phyloP scores from a whole-genome alignment of 2,888 invertebrate genomes.

The Brachypalpus laphriformis region DNA sequence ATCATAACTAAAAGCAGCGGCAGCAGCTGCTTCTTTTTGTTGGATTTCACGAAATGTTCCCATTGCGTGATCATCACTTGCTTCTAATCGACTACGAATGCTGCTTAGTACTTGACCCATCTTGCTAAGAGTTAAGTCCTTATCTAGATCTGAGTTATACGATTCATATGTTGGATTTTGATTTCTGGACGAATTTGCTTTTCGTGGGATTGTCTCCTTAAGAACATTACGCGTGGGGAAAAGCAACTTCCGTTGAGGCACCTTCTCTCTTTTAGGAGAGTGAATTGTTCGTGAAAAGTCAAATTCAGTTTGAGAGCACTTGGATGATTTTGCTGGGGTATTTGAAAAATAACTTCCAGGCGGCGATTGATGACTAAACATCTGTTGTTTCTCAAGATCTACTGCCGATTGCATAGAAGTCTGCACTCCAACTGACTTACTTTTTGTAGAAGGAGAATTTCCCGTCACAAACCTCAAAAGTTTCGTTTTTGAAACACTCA shows the following conservation, averaged over 20 bases:
- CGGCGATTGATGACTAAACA: slow-evolving; percentile 77
- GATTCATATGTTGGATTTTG: slow-evolving; percentile 79
- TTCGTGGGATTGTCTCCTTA: slow-evolving; percentile 24
- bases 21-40: slow-evolving; percentile 53
- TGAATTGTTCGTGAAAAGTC: slow-evolving; percentile 80
- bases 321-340: slow-evolving; percentile 74
- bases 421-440: slow-evolving; percentile 79
- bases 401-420: slow-evolving; percentile 73
- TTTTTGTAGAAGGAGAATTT: slow-evolving; percentile 76
- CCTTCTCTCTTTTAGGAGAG: slow-evolving; percentile 77
- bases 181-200: slow-evolving; percentile 26
- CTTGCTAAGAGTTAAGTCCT: slow-evolving; percentile 80
- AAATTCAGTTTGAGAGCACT: slow-evolving; percentile 76
- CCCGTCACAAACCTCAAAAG: slow-evolving; percentile 79
- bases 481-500: slow-evolving; percentile 80
- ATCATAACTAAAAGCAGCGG: slow-evolving; percentile 41
- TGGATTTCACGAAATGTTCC: slow-evolving; percentile 79
- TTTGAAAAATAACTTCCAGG: slow-evolving; percentile 81
- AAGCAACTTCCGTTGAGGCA: slow-evolving; percentile 37
- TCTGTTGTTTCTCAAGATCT: slow-evolving; percentile 74
- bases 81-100: slow-evolving; percentile 80
- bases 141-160: slow-evolving; percentile 80
- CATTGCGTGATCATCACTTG: slow-evolving; percentile 78
- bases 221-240: slow-evolving; percentile 24
- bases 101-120: slow-evolving; percentile 81